Evolutionary conservation across 2,888 invertebrate genomes (phyloP).

Genomic region (Petrophora chlorosata): DNA sequence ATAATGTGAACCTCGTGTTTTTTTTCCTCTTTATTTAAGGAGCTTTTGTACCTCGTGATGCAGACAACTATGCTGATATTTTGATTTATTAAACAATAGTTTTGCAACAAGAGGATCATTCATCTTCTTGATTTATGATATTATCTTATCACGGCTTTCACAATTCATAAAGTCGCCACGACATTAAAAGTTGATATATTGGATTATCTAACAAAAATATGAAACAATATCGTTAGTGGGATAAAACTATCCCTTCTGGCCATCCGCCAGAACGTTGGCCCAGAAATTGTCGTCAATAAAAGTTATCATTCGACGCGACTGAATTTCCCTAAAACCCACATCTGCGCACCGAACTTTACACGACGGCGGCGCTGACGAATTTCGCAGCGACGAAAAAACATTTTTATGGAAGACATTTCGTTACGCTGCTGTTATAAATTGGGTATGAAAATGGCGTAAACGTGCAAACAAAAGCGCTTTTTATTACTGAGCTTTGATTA

Average conservation of each 20-base stretch:
- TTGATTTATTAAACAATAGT: too few relatives aligned
- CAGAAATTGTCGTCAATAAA: slow-evolving; percentile 68
- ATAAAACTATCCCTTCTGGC: slow-evolving; percentile 62
- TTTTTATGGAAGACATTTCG: slow-evolving; percentile 35
- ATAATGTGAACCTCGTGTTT: too few relatives aligned
- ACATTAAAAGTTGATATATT: slow-evolving; percentile 33
- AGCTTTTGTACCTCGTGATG: too few relatives aligned
- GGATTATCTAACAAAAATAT: slow-evolving; percentile 32
- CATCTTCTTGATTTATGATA: not conserved
- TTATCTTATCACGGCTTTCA: slow-evolving; percentile 7
- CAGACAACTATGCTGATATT: too few relatives aligned
- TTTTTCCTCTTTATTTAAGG: too few relatives aligned
- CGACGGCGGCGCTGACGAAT: slow-evolving; percentile 40
- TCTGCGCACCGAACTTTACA: slow-evolving; percentile 44
- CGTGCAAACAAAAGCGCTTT: slow-evolving; percentile 11
- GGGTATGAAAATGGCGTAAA: slow-evolving; percentile 12
- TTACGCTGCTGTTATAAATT: slow-evolving; percentile 19
- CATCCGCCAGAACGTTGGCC: slow-evolving; percentile 53
- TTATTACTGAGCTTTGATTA: slow-evolving; percentile 21
- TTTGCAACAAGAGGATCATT: too few relatives aligned
- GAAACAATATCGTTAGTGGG: slow-evolving; percentile 53
- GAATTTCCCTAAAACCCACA: slow-evolving; percentile 52
- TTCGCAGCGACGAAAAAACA: slow-evolving; percentile 34
- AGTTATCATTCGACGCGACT: slow-evolving; percentile 55
- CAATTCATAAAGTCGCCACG: slow-evolving; percentile 16